Percentiles rank a stretch among this genome's conserved stretches.
phyloP scores from a whole-genome alignment of 1,140 invertebrate genomes.

The Samia ricini region DNA sequence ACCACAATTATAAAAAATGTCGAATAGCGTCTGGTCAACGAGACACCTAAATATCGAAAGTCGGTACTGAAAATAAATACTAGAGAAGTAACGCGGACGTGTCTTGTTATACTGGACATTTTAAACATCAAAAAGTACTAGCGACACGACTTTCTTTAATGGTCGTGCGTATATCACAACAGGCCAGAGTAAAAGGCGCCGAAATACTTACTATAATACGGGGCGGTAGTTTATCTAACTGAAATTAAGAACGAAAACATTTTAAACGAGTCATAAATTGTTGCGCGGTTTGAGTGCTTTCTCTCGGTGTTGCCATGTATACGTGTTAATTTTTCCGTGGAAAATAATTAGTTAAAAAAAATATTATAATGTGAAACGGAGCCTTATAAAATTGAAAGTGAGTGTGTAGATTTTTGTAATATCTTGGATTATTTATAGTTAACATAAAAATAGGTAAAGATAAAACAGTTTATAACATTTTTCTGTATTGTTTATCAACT shows the following conservation, averaged over 20 bases:
- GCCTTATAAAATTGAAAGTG: too few species aligned
- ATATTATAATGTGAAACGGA: too few species aligned
- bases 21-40: too few species aligned
- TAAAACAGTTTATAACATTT: too few species aligned
- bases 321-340: background rate
- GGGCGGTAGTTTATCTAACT: slow-evolving; percentile 46
- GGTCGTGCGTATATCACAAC: slow-evolving; percentile 1
- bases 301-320: slow-evolving; percentile 43
- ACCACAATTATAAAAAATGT: too few species aligned
- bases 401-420: too few species aligned
- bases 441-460: too few species aligned
- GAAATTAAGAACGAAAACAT: slow-evolving; percentile 70
- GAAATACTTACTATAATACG: slow-evolving; percentile 49
- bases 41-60: background rate
- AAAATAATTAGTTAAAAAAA: too few species aligned
- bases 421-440: too few species aligned
- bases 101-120: background rate
- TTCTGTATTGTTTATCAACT: too few species aligned
- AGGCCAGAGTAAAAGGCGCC: slow-evolving; percentile 43
- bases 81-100: background rate
- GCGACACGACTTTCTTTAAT: background rate
- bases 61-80: background rate
- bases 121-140: background rate
- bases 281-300: slow-evolving; percentile 35
- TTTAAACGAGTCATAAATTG: slow-evolving; percentile 64